Evolutionary conservation across 1,140 invertebrate genomes (phyloP).

Genomic region (Brachionus calyciflorus): DNA sequence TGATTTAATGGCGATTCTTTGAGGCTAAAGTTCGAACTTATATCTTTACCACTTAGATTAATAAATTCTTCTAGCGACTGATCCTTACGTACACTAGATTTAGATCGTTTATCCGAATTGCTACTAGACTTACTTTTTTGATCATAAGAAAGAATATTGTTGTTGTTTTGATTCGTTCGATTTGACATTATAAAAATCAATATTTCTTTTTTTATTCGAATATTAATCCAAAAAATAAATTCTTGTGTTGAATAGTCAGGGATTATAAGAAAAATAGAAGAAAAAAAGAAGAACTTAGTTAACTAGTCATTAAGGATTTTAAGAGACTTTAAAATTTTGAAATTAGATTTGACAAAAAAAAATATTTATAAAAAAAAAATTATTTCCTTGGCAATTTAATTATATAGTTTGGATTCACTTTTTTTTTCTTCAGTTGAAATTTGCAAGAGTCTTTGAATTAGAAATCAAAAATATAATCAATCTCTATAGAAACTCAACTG

Average conservation of each 20-base stretch:
- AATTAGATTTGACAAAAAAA: not conserved
- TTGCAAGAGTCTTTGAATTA: not conserved
- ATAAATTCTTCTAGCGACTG: too few species aligned
- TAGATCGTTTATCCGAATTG: not conserved
- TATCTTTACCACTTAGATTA: too few species aligned
- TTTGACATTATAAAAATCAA: too few species aligned
- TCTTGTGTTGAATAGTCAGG: too few species aligned
- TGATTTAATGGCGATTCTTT: not conserved
- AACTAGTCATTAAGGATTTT: too few species aligned
- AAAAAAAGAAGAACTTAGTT: too few species aligned
- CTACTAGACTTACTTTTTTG: not conserved
- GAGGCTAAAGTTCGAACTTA: not conserved
- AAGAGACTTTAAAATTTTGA: too few species aligned
- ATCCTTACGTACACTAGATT: not conserved
- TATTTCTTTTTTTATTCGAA: too few species aligned
- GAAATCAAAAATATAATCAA: not conserved
- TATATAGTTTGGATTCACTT: not conserved
- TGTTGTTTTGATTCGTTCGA: not conserved
- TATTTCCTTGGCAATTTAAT: constrained; percentile 35
- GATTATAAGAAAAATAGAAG: too few species aligned
- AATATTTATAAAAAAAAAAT: not conserved
- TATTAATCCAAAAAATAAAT: too few species aligned
- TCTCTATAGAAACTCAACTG: constrained; percentile 36
- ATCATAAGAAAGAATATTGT: not conserved
- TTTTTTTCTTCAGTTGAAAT: constrained; percentile 14